A percentile compares a stretch with the other conserved stretches of the same genome.
These are phyloP conservation scores for Heterocephalus glaber DNA, from an alignment of 2,113 vertebrate genomes.

Conservation along the genomic window DNA sequence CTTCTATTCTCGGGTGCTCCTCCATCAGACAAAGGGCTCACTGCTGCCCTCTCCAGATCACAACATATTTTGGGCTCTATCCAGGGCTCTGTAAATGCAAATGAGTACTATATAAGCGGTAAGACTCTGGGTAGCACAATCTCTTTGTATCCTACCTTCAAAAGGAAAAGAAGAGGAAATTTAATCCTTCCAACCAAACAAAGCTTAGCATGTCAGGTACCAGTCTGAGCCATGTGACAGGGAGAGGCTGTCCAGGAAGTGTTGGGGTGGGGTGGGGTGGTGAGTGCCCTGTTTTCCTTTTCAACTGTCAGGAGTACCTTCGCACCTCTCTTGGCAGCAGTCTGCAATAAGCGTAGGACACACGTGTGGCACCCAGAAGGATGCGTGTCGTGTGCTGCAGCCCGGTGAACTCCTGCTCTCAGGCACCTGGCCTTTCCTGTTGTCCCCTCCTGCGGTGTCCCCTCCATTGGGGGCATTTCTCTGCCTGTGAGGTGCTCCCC, in stretches of 20 bases:
- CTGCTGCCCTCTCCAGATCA: neutral
- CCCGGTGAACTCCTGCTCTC: neutral
- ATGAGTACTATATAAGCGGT: neutral
- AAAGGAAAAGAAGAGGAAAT: neutral
- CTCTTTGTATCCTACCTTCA: neutral
- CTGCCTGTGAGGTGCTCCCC: neutral
- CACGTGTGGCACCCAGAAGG: neutral
- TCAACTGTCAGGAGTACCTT: neutral
- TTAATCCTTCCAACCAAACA: neutral
- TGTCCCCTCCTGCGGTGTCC: neutral
- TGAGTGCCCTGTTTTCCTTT: neutral
- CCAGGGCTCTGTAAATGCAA: neutral
- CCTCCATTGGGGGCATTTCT: accelerated
- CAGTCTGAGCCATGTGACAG: neutral
- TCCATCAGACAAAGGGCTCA: neutral
- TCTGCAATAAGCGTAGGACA: neutral
- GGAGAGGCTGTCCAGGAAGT: neutral
- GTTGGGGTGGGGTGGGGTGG: neutral
- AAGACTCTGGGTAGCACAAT: no score
- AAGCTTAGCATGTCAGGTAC: neutral
- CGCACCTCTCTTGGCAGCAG: neutral
- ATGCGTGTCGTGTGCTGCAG: no score
- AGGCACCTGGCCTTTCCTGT: no score
- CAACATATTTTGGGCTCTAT: no score
- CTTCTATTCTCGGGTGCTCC: neutral